Evolutionary conservation across 2,888 invertebrate genomes (phyloP), one percentile per base, ranked within the genome.

Genomic region (Cheilosia variabilis): DNA sequence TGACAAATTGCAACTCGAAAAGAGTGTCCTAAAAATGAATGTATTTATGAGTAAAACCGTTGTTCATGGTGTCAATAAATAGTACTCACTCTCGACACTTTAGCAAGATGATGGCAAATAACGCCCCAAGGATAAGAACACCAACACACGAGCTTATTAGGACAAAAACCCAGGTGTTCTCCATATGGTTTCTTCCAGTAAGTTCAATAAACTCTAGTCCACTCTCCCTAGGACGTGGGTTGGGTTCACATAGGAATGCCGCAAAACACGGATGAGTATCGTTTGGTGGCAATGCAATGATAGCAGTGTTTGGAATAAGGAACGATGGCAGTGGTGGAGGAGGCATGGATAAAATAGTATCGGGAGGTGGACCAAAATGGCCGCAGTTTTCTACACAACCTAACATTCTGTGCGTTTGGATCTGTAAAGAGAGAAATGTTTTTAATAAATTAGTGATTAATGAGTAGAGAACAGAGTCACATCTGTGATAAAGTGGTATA

Each of bases 291-390:
- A 93, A 87, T 69, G 91, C 90, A 66, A 93, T 93, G 27, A 90
- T 69, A 7, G 89, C 88, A 52, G 90, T 90, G 58, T 90, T 90
- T 3, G 92, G 91, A 52, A 92, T 88, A 71, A 97, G 93, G 92
- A 96, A 97, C 0, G 95, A 94, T 3, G 97, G 97, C 88, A 96
- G 93, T 0, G 97, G 97, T 0, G 97, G 97, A 52, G 97, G 97
- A 7, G 97, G 97, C 93, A 97, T 95, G 89, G 95, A 95, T 68
- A 97, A 93, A 88, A 97, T 97, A 79, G 94, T 95, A 92, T 97
- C 96, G 0, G 97, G 97, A 0, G 97, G 97, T 58, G 92, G 92
- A 13, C 91, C 91, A 47, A 90, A 89, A 73, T 90, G 90, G 53
- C 90, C 91, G 81, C 92, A 92, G 72, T 92, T 91, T 66, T 92